Base-by-base conservation (phyloP, 2,113 vertebrate genomes). In the Shinisaurus crocodilurus region DNA sequence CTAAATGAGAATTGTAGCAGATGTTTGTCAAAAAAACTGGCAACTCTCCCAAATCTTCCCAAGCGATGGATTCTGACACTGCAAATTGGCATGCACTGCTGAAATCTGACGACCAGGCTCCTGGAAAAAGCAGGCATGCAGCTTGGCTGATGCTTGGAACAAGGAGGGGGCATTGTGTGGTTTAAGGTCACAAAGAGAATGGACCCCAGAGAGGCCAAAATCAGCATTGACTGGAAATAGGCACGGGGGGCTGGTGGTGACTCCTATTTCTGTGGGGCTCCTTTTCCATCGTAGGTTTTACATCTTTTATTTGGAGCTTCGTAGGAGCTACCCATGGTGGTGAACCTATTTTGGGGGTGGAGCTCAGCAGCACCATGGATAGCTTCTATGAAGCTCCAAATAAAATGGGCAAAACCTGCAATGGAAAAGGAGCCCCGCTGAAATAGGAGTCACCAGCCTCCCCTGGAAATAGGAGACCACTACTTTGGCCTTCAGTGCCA, bases 1-100 rank as follows among this genome's bases (percentile, higher is more conserved):
- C 70, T 63, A 82, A 76, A 54, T 25, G 18, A 34, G 34, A 63
- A 40, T n/a, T 12, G 54, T 48, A 67, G n/a, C 81, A 89, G 72
- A 85, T 89, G 88, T 85, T 89, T 48, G 57, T 48, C 25, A 27
- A 67, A 63, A n/a, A 85, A 77, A 13, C 57, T 89, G 57, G 82
- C 40, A 5, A 77, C 3, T 2, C 0, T 84, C 72, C 88, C 88
- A 76, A 89, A 37, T 77, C 70, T 75, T 89, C 54, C 54, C 34
- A 0, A 84, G 70, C 1, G 16, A 65, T 89, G 57, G 50, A 67
- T 65, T 84, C 32, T 16, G 43, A 65, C 43, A 45, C 29, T 63
- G 70, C 40, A 89, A n/a, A n/a, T 76, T 84, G 84, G 67, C 54
- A 84, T 65, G 57, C 25, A 32, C 70, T 15, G 29, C 43, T 84